Conservation (phyloP, 2,797 vertebrate species). For the Amniataba percoides region DNA sequence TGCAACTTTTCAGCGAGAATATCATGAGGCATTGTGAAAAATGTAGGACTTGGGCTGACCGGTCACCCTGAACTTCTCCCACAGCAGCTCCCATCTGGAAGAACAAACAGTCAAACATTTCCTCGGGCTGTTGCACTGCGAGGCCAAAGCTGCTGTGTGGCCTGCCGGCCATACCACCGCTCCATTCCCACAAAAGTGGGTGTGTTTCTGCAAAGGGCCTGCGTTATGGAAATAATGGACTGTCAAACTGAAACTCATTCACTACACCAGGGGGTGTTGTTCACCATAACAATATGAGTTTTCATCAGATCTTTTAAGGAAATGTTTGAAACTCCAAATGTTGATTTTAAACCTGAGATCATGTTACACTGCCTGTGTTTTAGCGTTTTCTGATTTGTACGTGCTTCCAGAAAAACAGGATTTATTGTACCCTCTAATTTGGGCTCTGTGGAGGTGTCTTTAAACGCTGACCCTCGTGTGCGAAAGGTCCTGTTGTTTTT, state of each 20-base stretch:
- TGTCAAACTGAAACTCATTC: slow-evolving; percentile 14
- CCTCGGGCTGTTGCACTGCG: slow-evolving; percentile 31
- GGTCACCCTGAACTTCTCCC: slow-evolving; percentile 48
- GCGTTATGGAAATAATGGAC: background rate
- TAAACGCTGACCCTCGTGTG: slow-evolving; percentile 56
- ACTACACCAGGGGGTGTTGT: slow-evolving; percentile 64
- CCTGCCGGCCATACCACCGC: background rate
- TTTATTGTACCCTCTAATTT: slow-evolving; percentile 5
- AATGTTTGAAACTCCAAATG: slow-evolving; percentile 17
- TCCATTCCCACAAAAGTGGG: background rate
- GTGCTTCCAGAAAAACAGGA: background rate
- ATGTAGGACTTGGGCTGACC: slow-evolving; percentile 44
- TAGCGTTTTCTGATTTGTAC: background rate
- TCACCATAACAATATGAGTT: background rate
- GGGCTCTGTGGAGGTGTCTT: slow-evolving; percentile 43
- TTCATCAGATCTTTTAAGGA: slow-evolving; percentile 23
- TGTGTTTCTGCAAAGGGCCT: background rate
- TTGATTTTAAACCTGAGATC: slow-evolving; percentile 7
- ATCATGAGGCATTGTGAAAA: slow-evolving; percentile 12
- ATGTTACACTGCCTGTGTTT: background rate
- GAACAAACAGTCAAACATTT: slow-evolving; percentile 33
- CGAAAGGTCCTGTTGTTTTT: slow-evolving; percentile 66
- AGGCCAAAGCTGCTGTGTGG: slow-evolving; percentile 17
- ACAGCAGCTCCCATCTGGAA: slow-evolving; percentile 17
- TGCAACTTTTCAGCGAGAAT: background rate